Evolutionary conservation across 2,113 vertebrate species (phyloP).

Genomic region (Drymodes brunneopygia): DNA sequence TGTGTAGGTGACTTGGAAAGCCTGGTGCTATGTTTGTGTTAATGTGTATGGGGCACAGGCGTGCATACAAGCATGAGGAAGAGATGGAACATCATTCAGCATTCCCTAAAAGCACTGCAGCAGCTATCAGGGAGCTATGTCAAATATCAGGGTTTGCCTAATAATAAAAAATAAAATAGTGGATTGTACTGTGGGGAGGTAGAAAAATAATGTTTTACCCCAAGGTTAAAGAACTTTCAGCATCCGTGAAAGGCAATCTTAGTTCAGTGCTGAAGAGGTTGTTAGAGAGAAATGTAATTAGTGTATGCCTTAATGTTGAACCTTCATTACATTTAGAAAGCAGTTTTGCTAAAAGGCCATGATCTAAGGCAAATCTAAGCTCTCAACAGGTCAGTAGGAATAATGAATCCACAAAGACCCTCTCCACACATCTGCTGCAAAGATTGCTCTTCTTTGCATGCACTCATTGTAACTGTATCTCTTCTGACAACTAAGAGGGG

Average conservation of each 20-base stretch:
- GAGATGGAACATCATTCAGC: neutral
- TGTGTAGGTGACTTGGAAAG: neutral
- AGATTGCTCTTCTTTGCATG: neutral
- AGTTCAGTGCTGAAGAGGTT: neutral
- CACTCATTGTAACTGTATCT: neutral
- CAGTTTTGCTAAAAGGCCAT: neutral
- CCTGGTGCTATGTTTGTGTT: neutral
- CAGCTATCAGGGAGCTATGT: neutral
- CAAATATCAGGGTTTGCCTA: neutral
- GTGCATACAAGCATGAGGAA: rapidly evolving
- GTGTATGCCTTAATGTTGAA: neutral
- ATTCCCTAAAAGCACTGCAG: neutral
- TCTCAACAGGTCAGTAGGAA: neutral
- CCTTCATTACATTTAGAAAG: neutral
- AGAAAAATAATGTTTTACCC: neutral
- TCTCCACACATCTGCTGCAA: neutral
- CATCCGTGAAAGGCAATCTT: neutral
- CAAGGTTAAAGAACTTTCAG: neutral
- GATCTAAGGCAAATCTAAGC: neutral
- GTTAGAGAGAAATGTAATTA: neutral
- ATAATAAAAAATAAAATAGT: neutral
- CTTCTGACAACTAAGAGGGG: slow-evolving; percentile 4
- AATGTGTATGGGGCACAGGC: neutral
- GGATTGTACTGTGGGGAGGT: neutral
- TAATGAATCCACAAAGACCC: neutral